phyloP scores from a whole-genome alignment of 2,113 vertebrate genomes.

The Catharus bicknelli region DNA sequence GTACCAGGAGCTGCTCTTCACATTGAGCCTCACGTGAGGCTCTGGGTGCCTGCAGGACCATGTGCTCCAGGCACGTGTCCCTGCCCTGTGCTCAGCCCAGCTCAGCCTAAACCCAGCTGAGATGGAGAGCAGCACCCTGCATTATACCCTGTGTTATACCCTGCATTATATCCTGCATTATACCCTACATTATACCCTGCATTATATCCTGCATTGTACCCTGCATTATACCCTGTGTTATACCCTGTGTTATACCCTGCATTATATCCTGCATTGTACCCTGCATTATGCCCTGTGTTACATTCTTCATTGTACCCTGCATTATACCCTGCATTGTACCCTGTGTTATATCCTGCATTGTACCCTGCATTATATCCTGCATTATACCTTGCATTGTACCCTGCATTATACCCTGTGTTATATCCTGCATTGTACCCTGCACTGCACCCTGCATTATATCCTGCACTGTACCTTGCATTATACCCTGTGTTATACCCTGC shows the following conservation, averaged over 20 bases:
- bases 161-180: neutral
- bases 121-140: neutral
- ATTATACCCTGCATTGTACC: no score
- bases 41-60: neutral
- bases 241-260: no score
- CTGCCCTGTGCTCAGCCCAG: slow-evolving; percentile 52
- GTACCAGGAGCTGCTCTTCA: neutral
- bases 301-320: no score
- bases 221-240: neutral
- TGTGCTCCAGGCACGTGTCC: slow-evolving; percentile 67
- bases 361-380: no score
- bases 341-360: no score
- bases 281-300: no score
- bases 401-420: no score
- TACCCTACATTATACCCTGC: neutral
- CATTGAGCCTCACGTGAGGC: slow-evolving; percentile 52
- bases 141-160: neutral
- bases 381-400: no score
- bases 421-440: no score
- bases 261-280: no score
- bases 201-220: neutral
- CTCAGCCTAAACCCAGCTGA: neutral
- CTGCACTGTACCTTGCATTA: neutral
- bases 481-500: neutral
- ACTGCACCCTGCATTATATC: neutral